Evolutionary conservation across 1,140 invertebrate genomes (phyloP).

Genomic region (Delia radicum): DNA sequence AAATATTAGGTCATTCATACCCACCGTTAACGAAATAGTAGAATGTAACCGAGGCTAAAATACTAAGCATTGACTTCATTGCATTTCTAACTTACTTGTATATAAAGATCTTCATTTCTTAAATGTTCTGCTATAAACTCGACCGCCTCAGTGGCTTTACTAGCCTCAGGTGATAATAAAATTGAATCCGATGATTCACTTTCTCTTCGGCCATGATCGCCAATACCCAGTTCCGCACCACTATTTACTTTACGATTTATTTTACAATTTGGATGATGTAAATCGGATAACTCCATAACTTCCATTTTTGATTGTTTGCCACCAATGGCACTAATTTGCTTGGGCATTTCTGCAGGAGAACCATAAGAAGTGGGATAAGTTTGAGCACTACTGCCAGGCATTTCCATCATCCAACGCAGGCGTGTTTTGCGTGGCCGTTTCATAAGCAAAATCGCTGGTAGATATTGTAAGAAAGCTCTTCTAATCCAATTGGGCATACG

Average conservation of each 20-base stretch:
- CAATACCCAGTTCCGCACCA: constrained; percentile 64
- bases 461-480: constrained; percentile 89
- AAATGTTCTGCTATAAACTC: constrained; percentile 98
- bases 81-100: constrained; percentile 71
- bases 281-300: constrained; percentile 89
- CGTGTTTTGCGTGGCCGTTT: constrained; percentile 88
- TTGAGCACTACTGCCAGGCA: constrained; percentile 80
- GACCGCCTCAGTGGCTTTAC: constrained; percentile 94
- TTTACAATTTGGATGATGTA: constrained; percentile 95
- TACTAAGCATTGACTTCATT: too few species aligned
- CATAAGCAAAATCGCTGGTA: constrained; percentile 86
- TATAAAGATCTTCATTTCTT: constrained; percentile 93
- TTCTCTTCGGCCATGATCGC: constrained; percentile 71
- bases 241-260: constrained; percentile 83
- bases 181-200: constrained; percentile 90
- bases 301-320: constrained; percentile 79
- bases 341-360: constrained; percentile 76
- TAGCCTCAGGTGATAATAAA: constrained; percentile 86
- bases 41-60: too few species aligned
- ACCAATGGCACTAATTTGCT: constrained; percentile 69
- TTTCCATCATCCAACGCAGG: constrained; percentile 95
- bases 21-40: too few species aligned
- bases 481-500: constrained; percentile 94
- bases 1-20: too few species aligned
- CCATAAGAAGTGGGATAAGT: constrained; percentile 76